Evolutionary conservation across 2,113 vertebrate genomes (phyloP), one percentile per base, ranked within the genome.

Genomic region (Entomyzon cyanotis): DNA sequence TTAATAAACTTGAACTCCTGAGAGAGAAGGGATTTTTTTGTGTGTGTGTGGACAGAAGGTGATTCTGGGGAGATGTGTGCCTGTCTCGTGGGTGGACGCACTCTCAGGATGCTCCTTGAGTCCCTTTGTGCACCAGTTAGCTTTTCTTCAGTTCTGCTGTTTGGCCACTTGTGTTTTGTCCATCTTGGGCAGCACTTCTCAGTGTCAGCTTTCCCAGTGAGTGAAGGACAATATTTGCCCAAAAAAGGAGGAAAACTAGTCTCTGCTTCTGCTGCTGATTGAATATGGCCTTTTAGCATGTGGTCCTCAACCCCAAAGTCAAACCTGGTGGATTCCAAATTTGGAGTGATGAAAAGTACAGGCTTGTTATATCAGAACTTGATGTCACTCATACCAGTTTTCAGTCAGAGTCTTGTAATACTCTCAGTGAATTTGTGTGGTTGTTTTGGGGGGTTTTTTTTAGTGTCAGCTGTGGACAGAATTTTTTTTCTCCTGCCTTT

Each of bases 71-170:
- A 65, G 46, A 19, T 49, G 19, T 24, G 19, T 56, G 22, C 27
- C 46, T 62, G 25, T 15, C 39, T 41, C 5, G 1, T 35, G 60
- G 15, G 15, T 53, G n/a, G 74, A 11, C 63, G 50, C 2, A 2
- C 58, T 39, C 71, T 68, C 0, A 0, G 37, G 56, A 30, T 71
- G 37, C 14, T 90, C 60, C 52, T 84, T 1, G 0, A 10, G 28
- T 25, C 70, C 25, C 17, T 70, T 87, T 15, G 19, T 46, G 16
- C 27, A 24, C 60, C 71, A 8, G 7, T 53, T 30, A 7, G 13
- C 2, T 50, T 79, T 79, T 41, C 70, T 76, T 67, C 52, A 8
- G 16, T 64, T 82, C 78, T 39, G 15, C n/a, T 65, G 10, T 18
- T 94, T 65, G 89, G 9, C 41, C 37, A 7, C 31, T 90, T 68